Percentiles rank a stretch among this genome's conserved stretches.
These are phyloP conservation scores for Eciton burchellii DNA, from an alignment of 1,140 invertebrate genomes.

Conservation along the genomic window DNA sequence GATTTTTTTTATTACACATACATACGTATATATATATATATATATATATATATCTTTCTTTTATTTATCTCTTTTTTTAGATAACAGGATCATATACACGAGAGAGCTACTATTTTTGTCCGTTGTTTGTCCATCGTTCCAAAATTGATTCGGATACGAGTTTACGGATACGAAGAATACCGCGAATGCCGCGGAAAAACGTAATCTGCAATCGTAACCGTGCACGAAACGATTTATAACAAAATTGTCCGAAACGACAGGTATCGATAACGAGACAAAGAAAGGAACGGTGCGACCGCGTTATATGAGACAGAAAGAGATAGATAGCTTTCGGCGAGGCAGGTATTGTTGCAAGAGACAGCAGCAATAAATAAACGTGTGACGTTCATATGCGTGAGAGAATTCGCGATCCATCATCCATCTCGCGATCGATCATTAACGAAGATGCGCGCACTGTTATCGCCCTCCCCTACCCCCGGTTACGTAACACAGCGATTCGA, in stretches of 20 bases:
- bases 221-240: neutral
- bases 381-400: conserved; percentile 1
- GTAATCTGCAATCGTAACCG: conserved; percentile 3
- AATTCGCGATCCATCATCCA: neutral
- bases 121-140: too few relatives aligned
- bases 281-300: neutral
- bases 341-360: neutral
- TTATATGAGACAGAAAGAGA: neutral
- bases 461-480: neutral
- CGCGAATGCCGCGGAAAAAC: neutral
- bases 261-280: conserved; percentile 2
- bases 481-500: conserved; percentile 27
- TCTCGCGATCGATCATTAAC: neutral
- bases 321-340: too few relatives aligned
- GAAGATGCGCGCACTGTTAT: conserved; percentile 27
- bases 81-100: neutral
- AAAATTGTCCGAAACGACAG: neutral
- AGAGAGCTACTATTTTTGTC: neutral
- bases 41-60: too few relatives aligned
- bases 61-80: neutral
- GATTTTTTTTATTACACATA: too few relatives aligned
- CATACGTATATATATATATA: too few relatives aligned
- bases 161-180: neutral
- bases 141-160: neutral
- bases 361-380: conserved; percentile 30